Evolutionary conservation across 1,140 invertebrate species (phyloP).

Genomic region (Listronotus bonariensis): DNA sequence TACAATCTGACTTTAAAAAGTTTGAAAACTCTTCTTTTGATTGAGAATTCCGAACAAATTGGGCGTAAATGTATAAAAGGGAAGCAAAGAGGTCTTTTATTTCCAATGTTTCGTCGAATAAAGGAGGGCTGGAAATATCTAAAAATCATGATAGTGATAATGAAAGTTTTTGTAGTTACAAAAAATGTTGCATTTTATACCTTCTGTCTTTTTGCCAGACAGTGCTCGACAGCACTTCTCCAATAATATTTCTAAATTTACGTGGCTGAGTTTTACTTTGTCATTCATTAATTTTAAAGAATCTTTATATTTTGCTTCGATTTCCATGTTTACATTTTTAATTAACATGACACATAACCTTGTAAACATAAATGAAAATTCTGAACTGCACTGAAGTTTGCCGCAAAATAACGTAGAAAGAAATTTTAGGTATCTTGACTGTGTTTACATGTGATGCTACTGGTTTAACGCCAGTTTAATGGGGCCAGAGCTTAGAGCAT

Average conservation of each 20-base stretch:
- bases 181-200: slow-evolving; percentile 36
- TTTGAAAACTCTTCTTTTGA: slow-evolving; percentile 51
- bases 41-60: slow-evolving; percentile 55
- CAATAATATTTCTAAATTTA: slow-evolving; percentile 53
- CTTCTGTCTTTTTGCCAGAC: slow-evolving; percentile 36
- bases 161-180: slow-evolving; percentile 42
- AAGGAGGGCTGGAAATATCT: slow-evolving; percentile 24
- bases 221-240: slow-evolving; percentile 50
- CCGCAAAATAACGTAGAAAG: too few species aligned
- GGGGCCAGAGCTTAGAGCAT: too few species aligned
- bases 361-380: too few species aligned
- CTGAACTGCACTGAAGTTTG: too few species aligned
- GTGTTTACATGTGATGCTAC: too few species aligned
- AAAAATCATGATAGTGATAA: slow-evolving; percentile 16
- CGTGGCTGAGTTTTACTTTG: slow-evolving; percentile 50
- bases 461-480: too few species aligned
- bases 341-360: background rate
- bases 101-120: slow-evolving; percentile 22
- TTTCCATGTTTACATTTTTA: slow-evolving; percentile 27
- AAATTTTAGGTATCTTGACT: too few species aligned
- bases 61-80: slow-evolving; percentile 54
- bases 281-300: slow-evolving; percentile 48
- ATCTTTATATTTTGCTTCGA: slow-evolving; percentile 35
- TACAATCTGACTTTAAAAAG: slow-evolving; percentile 50
- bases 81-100: slow-evolving; percentile 56